A percentile compares a stretch with the other conserved stretches of the same genome.
Conservation (phyloP, 2,797 vertebrate genomes). For the Peromyscus eremicus region DNA sequence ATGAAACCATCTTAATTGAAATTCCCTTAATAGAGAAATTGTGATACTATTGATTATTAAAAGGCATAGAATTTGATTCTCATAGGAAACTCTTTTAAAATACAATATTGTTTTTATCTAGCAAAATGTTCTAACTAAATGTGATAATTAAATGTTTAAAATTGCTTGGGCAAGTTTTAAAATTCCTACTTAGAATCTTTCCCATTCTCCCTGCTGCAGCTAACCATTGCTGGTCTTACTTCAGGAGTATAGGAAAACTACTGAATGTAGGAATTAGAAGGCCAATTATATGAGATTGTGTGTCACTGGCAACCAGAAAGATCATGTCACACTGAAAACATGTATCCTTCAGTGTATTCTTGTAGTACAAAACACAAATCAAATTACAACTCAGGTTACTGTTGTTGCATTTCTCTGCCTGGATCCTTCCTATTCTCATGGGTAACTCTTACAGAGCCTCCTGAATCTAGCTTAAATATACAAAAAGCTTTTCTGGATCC, state of each 20-base stretch:
- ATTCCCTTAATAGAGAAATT: not conserved
- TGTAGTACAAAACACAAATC: not conserved
- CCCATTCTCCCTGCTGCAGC: not conserved
- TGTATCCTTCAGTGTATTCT: not conserved
- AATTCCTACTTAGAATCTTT: not conserved
- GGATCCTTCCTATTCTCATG: not conserved
- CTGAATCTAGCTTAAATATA: not conserved
- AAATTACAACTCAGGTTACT: not conserved
- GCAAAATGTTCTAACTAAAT: constrained; percentile 9
- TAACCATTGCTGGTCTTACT: not conserved
- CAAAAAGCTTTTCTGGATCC: not conserved
- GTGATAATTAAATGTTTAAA: not conserved
- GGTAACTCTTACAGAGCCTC: not conserved
- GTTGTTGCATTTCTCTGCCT: not conserved
- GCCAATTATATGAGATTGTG: not conserved
- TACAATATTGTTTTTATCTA: not conserved
- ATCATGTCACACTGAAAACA: not conserved
- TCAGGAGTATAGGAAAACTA: not conserved
- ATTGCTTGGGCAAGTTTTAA: not conserved
- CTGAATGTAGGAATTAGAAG: not conserved
- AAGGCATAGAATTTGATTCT: not conserved
- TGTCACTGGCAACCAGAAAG: not conserved
- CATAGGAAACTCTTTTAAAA: constrained; percentile 21
- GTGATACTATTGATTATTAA: not conserved
- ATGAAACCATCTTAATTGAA: constrained; percentile 38